Base-by-base conservation (phyloP, 2,113 vertebrate species). In the Ctenodactylus gundi region DNA sequence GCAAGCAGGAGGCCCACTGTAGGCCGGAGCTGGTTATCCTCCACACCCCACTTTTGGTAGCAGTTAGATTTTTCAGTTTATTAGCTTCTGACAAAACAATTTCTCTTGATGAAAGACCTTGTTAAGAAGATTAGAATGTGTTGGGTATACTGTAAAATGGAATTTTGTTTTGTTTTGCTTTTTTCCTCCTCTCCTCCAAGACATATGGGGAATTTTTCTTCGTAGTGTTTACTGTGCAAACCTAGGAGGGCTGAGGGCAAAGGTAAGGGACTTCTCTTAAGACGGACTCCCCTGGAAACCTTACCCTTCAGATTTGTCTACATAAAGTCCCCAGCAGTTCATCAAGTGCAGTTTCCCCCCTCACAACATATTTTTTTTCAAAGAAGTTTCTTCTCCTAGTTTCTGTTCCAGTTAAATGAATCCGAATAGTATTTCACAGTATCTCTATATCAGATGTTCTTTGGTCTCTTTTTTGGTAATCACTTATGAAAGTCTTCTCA, bases 341-440 rank as follows among this genome's bases (percentile, higher is more conserved):
- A 73, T 49, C 49, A 31, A 49, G 44, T 49, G 8, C 6, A 18
- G n/a, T n/a, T n/a, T n/a, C n/a, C n/a, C n/a, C n/a, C n/a, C n/a
- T n/a, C n/a, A n/a, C n/a, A n/a, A n/a, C n/a, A n/a, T n/a, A n/a
- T n/a, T n/a, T n/a, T n/a, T n/a, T n/a, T n/a, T n/a, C 41, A 73
- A 12, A 8, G 70, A 31, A 27, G 44, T 46, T 10, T 49, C 49
- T 73, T 73, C 41, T 53, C 51, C 51, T 31, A 18, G 27, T 21
- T 73, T 73, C 31, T 17, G 44, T 46, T 49, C 7, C 44, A 49
- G 44, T 49, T 17, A 49, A 13, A 41, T 73, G 70, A n/a, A n/a
- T n/a, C n/a, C n/a, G 34, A 36, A 7, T 41, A n/a, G 20, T 10
- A 10, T 1, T 53, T 1, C 36, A 9, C 1, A 6, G 5, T 6